Evolutionary conservation across 1,140 invertebrate species (phyloP).

Genomic region (Hylaeus volcanicus): DNA sequence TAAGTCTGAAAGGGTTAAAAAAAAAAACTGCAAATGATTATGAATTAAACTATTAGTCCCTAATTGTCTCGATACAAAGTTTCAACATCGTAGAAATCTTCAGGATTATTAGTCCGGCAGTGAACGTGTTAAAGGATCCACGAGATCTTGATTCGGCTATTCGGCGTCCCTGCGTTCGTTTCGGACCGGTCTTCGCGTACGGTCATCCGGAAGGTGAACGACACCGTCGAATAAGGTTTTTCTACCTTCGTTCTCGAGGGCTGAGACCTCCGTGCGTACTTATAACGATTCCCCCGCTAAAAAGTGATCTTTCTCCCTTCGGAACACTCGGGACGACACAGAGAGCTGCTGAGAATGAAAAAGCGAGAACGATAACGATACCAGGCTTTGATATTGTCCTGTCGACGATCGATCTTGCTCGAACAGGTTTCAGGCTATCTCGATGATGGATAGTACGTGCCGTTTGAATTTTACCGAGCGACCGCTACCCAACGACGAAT

Average conservation of each 20-base stretch:
- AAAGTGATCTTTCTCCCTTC: conserved; percentile 4
- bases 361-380: not conserved
- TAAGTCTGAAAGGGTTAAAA: no score
- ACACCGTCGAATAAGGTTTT: conserved; percentile 19
- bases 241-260: conserved; percentile 17
- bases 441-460: conserved; percentile 19
- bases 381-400: not conserved
- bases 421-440: conserved; percentile 4
- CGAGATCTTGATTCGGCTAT: conserved; percentile 4
- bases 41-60: no score
- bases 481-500: not conserved
- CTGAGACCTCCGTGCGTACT: not conserved
- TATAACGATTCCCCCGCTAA: not conserved
- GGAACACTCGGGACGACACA: not conserved
- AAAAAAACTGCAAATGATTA: no score
- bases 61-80: no score
- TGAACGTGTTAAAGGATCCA: not conserved
- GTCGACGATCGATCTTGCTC: conserved; percentile 20
- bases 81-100: no score
- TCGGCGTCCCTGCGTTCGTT: not conserved
- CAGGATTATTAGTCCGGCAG: no score
- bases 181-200: conserved; percentile 31
- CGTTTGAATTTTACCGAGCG: not conserved
- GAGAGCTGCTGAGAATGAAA: not conserved
- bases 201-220: conserved; percentile 37